These are phyloP conservation scores for Podiceps cristatus DNA, from an alignment of 2,113 vertebrate genomes.

Conservation along the genomic window DNA sequence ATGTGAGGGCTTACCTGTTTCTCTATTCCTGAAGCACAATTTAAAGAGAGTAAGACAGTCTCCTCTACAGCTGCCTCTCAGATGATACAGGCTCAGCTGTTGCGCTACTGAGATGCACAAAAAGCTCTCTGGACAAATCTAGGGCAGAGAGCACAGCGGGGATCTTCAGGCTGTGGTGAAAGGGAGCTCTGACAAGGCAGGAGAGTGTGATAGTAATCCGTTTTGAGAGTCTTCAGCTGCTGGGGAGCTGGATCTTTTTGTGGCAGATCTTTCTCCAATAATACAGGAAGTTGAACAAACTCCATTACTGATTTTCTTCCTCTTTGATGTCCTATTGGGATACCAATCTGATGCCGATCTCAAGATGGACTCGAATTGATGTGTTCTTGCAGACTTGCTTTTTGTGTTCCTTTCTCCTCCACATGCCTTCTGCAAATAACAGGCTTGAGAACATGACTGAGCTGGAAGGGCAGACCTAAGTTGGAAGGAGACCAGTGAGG, in stretches of 20 bases:
- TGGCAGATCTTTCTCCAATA: neutral
- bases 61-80: neutral
- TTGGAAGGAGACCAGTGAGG: neutral
- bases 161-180: neutral
- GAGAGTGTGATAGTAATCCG: neutral
- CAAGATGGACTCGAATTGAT: no score
- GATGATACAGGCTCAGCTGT: neutral
- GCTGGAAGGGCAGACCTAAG: neutral
- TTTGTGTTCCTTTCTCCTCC: neutral
- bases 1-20: neutral
- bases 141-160: neutral
- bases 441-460: neutral
- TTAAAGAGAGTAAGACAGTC: accelerated
- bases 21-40: neutral
- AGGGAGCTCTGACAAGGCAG: neutral
- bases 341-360: neutral
- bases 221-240: neutral
- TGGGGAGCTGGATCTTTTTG: neutral
- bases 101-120: neutral
- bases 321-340: neutral
- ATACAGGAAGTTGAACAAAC: neutral
- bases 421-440: neutral
- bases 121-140: neutral
- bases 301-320: neutral
- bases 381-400: neutral